Evolutionary conservation across 1,140 invertebrate species (phyloP).

Genomic region (Zaprionus capensis): DNA sequence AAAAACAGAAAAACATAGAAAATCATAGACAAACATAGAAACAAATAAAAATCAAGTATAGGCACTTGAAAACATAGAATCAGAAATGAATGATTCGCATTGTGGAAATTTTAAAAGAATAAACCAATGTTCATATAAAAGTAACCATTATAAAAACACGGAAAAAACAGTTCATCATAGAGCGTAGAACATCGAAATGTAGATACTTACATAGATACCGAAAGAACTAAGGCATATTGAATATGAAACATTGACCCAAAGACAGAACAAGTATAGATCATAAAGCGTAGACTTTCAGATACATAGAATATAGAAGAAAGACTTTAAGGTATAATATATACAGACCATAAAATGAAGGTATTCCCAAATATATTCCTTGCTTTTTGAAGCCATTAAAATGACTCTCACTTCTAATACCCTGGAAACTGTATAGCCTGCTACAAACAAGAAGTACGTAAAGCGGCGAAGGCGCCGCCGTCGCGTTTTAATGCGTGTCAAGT

Average conservation of each 20-base stretch:
- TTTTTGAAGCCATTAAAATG: background rate
- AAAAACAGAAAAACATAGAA: too few species aligned
- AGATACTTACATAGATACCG: too few species aligned
- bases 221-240: background rate
- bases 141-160: too few species aligned
- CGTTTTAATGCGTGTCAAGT: constrained; percentile 79
- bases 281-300: too few species aligned
- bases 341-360: background rate
- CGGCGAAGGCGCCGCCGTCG: constrained; percentile 17
- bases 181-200: too few species aligned
- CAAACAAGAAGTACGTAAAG: constrained; percentile 28
- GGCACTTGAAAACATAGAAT: background rate
- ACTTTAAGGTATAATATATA: background rate
- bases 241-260: background rate
- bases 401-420: constrained; percentile 1
- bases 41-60: background rate
- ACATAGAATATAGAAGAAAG: too few species aligned
- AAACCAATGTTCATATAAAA: background rate
- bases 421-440: constrained; percentile 1
- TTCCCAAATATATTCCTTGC: background rate
- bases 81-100: background rate
- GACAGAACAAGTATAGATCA: too few species aligned
- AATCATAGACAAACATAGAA: too few species aligned
- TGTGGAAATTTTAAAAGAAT: background rate
- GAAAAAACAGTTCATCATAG: too few species aligned